phyloP scores from a whole-genome alignment of 30 jellyfish, hydroid and myxozoan genomes.

The Aurelia aurita region DNA sequence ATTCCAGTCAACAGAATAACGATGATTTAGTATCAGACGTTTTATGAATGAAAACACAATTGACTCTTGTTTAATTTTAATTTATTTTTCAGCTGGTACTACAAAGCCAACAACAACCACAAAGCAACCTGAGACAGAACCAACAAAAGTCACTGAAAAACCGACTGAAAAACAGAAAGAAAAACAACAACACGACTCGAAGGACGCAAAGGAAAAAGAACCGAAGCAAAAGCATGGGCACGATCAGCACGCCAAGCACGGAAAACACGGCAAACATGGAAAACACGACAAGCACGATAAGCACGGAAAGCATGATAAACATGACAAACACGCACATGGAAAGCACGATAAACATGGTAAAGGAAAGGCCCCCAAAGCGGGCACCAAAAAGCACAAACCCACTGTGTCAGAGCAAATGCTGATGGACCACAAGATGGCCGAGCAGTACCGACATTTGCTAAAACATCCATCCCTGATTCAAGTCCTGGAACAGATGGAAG shows the following conservation, averaged over 20 bases:
- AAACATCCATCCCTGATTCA: constrained; percentile 27
- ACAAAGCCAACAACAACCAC: constrained; percentile 44
- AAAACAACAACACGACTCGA: neutral
- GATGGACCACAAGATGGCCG: constrained; percentile 55
- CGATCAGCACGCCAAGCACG: neutral
- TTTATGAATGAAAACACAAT: too few relatives aligned
- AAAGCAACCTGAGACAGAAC: constrained; percentile 13
- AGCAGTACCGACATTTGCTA: constrained; percentile 48
- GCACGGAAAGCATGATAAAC: neutral
- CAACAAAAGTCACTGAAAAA: constrained; percentile 7
- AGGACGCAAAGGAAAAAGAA: neutral
- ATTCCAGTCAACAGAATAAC: too few relatives aligned
- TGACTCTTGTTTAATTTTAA: too few relatives aligned
- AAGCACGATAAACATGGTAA: constrained; percentile 22
- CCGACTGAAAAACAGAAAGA: constrained; percentile 3
- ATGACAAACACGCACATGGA: neutral
- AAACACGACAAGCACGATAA: neutral
- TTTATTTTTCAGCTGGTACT: neutral
- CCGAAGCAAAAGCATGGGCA: neutral
- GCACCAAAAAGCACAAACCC: constrained; percentile 19
- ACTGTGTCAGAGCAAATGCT: constrained; percentile 59
- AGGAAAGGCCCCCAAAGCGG: neutral
- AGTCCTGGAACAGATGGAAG: constrained; percentile 48
- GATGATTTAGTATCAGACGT: too few relatives aligned
- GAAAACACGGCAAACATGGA: too few relatives aligned